Base-by-base conservation (phyloP, 2,797 vertebrate genomes). In the Enteromius radiatus region DNA sequence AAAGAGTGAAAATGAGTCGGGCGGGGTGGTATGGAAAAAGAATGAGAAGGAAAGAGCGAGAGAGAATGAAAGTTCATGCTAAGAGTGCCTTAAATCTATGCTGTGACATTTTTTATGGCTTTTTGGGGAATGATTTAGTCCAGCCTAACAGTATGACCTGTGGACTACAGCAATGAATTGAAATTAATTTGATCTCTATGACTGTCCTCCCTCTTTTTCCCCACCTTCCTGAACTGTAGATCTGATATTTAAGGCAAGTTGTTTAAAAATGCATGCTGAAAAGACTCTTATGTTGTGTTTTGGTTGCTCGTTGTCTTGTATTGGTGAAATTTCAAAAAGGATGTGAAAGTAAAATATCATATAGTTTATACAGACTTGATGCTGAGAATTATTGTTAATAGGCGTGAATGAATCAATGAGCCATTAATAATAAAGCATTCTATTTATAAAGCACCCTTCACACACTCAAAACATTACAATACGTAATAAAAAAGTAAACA, bases 51-150 rank as follows among this genome's bases (percentile, higher is more conserved):
- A 45, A 59, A 81, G 54, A 81, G 36, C 47, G 19, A 81, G 82
- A 41, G 31, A 78, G 70, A 84, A 71, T 41, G 36, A 81, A 73
- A 52, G 76, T 79, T 79, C 80, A 82, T 69, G 77, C 85, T 81
- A 70, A 69, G 85, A 89, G 76, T 87, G 86, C 89, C 85, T 92
- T 94, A 92, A 94, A 93, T 93, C 89, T 89, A 84, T 59, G 75
- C 81, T 65, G 77, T 92, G 93, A 90, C 91, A 84, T 92, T 92
- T 88, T 91, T 92, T 93, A 91, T 93, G 91, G 90, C 89, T 89
- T 78, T 82, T 89, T 81, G 80, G 80, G 87, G 90, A 89, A 90
- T 93, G 92, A 94, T 93, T 94, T 94, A 93, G 90, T 84, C 83
- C 7, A 23, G 88, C 88, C 91, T 86, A 56, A 54, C 73, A 81